phyloP scores from a whole-genome alignment of 1,140 invertebrate genomes.

The Leptinotarsa lineolata region DNA sequence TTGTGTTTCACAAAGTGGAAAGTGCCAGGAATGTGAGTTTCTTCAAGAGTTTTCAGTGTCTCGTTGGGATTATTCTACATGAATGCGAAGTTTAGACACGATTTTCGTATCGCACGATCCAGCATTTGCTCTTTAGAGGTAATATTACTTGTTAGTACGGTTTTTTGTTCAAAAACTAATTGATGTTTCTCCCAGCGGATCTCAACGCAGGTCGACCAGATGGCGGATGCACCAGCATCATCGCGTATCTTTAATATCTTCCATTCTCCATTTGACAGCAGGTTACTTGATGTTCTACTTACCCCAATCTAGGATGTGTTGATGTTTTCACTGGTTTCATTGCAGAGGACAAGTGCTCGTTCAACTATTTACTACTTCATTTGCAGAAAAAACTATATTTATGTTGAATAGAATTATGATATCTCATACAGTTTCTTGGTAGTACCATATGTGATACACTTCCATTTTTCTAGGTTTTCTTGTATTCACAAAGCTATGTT shows the following conservation, averaged over 20 bases:
- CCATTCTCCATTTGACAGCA: not conserved
- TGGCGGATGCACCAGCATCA: not conserved
- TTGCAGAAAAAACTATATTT: no score
- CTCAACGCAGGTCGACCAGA: not conserved
- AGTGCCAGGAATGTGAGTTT: conserved; percentile 21
- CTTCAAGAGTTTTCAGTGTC: not conserved
- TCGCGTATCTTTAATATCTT: not conserved
- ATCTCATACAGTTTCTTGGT: no score
- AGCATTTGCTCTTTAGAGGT: conserved; percentile 25
- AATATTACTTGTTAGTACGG: not conserved
- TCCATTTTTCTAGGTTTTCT: no score
- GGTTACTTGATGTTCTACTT: conserved; percentile 2
- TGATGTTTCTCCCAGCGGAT: not conserved
- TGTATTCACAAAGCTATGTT: no score
- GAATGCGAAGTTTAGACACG: conserved; percentile 18
- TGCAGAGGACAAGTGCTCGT: no score
- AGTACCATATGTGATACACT: no score
- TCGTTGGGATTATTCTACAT: conserved; percentile 17
- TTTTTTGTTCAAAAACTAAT: no score
- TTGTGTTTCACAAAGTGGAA: not conserved
- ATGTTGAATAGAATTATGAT: no score
- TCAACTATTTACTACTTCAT: no score
- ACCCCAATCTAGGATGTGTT: not conserved
- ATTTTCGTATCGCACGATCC: conserved; percentile 19
- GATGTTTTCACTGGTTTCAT: not conserved